These are phyloP conservation scores for Carduelis carduelis DNA, from an alignment of 2,797 vertebrate genomes.

Conservation along the genomic window DNA sequence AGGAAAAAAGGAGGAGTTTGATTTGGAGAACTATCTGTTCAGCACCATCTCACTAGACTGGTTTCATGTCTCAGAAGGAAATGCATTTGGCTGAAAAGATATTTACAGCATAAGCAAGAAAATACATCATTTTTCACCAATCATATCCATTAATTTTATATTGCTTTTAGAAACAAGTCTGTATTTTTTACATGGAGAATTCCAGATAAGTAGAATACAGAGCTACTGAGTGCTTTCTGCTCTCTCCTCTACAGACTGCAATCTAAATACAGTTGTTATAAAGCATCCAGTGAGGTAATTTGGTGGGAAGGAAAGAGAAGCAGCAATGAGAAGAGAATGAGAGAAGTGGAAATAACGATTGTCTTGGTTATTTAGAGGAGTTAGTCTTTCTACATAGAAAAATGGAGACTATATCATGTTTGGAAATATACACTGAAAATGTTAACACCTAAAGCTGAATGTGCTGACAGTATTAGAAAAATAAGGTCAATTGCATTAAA, in stretches of 20 bases:
- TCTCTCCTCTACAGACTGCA: not conserved
- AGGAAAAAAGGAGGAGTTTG: slow-evolving; percentile 21
- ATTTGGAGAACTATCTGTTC: slow-evolving; percentile 27
- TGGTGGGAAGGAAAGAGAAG: not conserved
- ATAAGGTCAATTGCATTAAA: not conserved
- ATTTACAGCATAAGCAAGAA: not conserved
- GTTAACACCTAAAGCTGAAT: not conserved
- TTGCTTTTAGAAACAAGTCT: not conserved
- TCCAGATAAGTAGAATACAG: not conserved
- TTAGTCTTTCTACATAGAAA: not conserved
- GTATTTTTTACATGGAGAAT: not conserved
- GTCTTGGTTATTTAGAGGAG: not conserved
- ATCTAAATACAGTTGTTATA: not conserved
- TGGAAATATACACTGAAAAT: not conserved
- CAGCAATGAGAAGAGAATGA: not conserved
- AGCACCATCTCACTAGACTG: not conserved
- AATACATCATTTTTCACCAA: not conserved
- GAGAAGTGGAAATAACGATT: not conserved
- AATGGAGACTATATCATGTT: not conserved
- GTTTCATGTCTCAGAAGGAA: not conserved
- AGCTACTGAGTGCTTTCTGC: not conserved
- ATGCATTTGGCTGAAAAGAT: not conserved
- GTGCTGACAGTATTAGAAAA: not conserved
- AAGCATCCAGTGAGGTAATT: not conserved
- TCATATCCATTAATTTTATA: not conserved